These are phyloP conservation scores for Holothuria glaberrima DNA, from an alignment of 35 echinoderm and acorn worm species.

Conservation along the genomic window DNA sequence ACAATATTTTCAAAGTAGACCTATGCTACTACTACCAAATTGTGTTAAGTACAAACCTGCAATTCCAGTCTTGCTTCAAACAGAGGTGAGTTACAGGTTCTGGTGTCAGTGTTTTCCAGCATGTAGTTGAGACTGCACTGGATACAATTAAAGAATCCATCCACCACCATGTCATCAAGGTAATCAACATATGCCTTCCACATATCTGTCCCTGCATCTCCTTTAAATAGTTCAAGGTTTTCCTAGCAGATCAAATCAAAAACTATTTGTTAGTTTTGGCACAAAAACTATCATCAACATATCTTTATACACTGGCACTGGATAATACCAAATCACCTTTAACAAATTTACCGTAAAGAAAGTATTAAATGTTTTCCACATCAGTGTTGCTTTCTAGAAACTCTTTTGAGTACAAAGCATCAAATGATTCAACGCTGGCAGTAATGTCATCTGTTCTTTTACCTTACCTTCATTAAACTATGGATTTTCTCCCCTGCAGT, in stretches of 20 bases:
- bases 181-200: conserved; percentile 99
- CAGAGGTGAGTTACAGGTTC: conserved; percentile 67
- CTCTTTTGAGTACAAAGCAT: not conserved
- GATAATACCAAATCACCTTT: not conserved
- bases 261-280: too few relatives aligned
- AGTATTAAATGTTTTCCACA: too few relatives aligned
- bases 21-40: too few relatives aligned
- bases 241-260: conserved; percentile 64
- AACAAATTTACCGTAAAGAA: not conserved
- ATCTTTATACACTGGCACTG: not conserved
- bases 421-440: not conserved
- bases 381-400: too few relatives aligned
- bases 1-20: too few relatives aligned
- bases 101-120: conserved; percentile 93
- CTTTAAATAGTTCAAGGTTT: conserved; percentile 90
- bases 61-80: conserved; percentile 93
- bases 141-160: conserved; percentile 97
- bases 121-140: conserved; percentile 95
- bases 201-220: conserved; percentile 69
- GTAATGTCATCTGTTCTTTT: not conserved
- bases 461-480: conserved; percentile 79
- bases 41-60: conserved; percentile 46
- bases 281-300: too few relatives aligned
- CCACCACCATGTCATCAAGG: conserved; percentile 96
- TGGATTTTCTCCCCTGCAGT: conserved; percentile 86